Evolutionary conservation across 2,888 invertebrate species (phyloP).

Genomic region (Callimorpha dominula): DNA sequence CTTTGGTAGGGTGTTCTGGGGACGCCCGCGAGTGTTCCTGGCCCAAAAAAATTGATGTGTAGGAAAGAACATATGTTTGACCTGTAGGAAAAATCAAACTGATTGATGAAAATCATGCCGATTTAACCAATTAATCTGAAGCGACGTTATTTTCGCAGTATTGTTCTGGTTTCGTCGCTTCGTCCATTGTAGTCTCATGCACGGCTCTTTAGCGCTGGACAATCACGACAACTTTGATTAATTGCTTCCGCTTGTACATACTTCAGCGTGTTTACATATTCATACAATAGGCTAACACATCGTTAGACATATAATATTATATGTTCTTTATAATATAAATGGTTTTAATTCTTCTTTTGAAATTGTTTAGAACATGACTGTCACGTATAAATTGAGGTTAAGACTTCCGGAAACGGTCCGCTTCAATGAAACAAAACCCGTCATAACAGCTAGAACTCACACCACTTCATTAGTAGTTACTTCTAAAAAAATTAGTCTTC

Average conservation of each 20-base stretch:
- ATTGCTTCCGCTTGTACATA: slow-evolving; percentile 4
- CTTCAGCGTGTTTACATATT: background rate
- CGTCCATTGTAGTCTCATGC: background rate
- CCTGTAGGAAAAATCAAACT: background rate
- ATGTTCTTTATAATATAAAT: background rate
- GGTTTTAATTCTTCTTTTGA: background rate
- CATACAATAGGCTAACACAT: background rate
- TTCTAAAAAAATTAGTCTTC: background rate
- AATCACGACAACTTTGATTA: background rate
- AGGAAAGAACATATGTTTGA: background rate
- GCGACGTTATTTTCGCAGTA: background rate
- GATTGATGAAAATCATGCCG: background rate
- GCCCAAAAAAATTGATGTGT: no score
- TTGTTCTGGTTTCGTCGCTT: background rate
- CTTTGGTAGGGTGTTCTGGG: no score
- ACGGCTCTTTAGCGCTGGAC: slow-evolving; percentile 5
- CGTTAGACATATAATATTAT: background rate
- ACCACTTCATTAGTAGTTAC: background rate
- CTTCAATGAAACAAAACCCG: background rate
- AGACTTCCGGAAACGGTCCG: background rate
- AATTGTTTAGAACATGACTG: no score
- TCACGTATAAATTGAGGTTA: background rate
- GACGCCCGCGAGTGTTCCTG: no score
- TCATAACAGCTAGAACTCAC: no score
- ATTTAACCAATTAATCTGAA: background rate